These are phyloP conservation scores for Sphaerodactylus townsendi DNA, from an alignment of 2,113 vertebrate species.

Conservation along the genomic window DNA sequence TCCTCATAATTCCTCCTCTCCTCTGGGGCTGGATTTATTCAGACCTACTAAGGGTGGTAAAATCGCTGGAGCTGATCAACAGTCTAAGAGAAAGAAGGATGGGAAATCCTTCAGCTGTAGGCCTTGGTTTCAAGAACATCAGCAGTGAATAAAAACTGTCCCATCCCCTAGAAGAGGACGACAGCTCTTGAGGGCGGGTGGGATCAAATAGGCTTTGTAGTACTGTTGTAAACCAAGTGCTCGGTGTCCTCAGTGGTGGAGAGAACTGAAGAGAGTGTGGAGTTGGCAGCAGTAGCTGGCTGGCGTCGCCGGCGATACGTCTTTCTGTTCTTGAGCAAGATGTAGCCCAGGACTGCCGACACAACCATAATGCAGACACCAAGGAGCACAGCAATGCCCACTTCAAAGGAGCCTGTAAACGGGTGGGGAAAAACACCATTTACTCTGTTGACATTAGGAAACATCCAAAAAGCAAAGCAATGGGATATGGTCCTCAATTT, in stretches of 20 bases:
- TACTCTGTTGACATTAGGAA: not conserved
- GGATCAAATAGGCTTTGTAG: conserved; percentile 89
- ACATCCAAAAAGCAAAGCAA: not conserved
- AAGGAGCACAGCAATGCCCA: conserved; percentile 76
- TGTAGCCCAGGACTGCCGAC: conserved; percentile 81
- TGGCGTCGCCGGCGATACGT: conserved; percentile 67
- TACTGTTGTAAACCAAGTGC: conserved; percentile 87
- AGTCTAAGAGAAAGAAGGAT: conserved; percentile 19
- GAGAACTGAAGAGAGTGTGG: conserved; percentile 68
- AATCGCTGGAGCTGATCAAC: conserved; percentile 29
- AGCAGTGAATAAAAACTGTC: conserved; percentile 26
- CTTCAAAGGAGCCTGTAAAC: conserved; percentile 66
- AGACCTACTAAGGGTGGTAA: conserved; percentile 46
- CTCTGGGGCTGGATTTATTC: conserved; percentile 43
- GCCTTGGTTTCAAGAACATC: conserved; percentile 26
- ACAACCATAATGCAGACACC: conserved; percentile 80
- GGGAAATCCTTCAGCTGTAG: conserved; percentile 50
- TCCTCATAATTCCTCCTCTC: conserved; percentile 19
- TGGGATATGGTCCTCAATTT: too few relatives aligned
- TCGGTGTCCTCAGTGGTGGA: conserved; percentile 82
- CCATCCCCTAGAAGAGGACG: conserved; percentile 17
- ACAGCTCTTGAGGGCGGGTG: conserved; percentile 4
- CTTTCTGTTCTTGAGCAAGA: conserved; percentile 79
- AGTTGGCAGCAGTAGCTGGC: conserved; percentile 75
- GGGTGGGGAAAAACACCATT: accelerated